A percentile compares a stretch with the other conserved stretches of the same genome.
These are phyloP conservation scores for Cherax quadricarinatus DNA, from an alignment of 1,140 invertebrate species.

Conservation along the genomic window DNA sequence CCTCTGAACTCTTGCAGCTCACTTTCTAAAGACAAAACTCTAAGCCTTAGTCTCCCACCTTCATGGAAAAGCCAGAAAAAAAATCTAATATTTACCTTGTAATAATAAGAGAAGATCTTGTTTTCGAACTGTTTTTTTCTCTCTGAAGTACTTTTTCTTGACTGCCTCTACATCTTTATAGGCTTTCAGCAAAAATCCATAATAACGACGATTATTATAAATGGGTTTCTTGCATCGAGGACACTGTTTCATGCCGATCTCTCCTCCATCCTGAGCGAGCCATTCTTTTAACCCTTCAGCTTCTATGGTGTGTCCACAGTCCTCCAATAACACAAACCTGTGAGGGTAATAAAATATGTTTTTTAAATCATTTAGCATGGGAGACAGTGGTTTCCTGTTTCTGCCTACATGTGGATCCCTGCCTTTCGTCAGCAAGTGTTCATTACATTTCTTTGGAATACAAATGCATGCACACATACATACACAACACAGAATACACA, in stretches of 20 bases:
- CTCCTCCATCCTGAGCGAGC: slow-evolving; percentile 76
- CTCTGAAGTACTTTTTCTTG: slow-evolving; percentile 77
- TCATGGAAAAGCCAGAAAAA: no score
- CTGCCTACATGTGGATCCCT: no score
- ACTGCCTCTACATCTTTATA: slow-evolving; percentile 80
- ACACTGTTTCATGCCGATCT: slow-evolving; percentile 81
- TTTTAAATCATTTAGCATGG: no score
- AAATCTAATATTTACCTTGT: slow-evolving; percentile 10
- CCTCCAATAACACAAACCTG: slow-evolving; percentile 81
- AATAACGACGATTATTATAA: slow-evolving; percentile 81
- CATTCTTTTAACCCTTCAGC: slow-evolving; percentile 75
- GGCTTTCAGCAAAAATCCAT: slow-evolving; percentile 80
- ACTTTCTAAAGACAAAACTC: no score
- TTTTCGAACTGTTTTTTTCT: slow-evolving; percentile 31
- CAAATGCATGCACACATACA: no score
- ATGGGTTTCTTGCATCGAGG: slow-evolving; percentile 83
- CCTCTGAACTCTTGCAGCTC: no score
- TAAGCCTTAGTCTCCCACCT: no score
- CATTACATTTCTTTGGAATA: no score
- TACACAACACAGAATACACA: no score
- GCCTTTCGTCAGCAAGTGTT: no score
- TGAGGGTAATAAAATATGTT: slow-evolving; percentile 5
- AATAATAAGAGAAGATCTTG: slow-evolving; percentile 36
- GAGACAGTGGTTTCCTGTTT: no score
- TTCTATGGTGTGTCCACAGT: slow-evolving; percentile 83